Base-by-base conservation (phyloP, 2,113 vertebrate species). In the Osmerus mordax region DNA sequence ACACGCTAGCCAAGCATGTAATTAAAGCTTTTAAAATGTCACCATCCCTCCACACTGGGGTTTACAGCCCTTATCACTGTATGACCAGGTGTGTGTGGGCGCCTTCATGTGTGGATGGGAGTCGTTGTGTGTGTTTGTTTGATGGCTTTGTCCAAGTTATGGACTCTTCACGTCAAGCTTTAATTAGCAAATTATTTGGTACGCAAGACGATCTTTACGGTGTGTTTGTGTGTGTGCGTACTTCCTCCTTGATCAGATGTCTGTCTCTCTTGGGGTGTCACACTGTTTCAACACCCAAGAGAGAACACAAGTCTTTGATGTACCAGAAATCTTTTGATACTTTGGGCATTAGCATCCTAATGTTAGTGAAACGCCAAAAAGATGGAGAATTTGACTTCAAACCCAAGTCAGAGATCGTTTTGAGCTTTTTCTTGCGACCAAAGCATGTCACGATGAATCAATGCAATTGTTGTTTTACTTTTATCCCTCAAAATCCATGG, bases 21-120 rank as follows among this genome's bases (percentile, higher is more conserved):
- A 92, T 92, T 92, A 90, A 91, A 92, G 86, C 83, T 83, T 89
- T 87, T 87, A 89, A 90, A 91, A 89, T 85, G 87, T 87, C 87
- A 89, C 79, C 86, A 67, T 75, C 79, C 81, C 76, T 83, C 83
- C 69, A 72, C 58, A 80, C 79, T 72, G 73, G 82, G 80, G 82
- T 88, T 88, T 87, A 86, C 88, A 77, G 64, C 55, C 80, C 82
- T 89, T 88, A 87, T 88, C 81, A 16, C 74, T 36, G 72, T 72
- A 56, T 72, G 78, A 78, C 79, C 86, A 83, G 80, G 75, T 85
- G 83, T 76, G 61, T 61, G 15, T 63, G 19, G 9, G 18, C 23
- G 41, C 14, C 12, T 52, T n/a, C 18, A 14, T 66, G 64, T 65
- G 29, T n/a, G 4, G 52, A 54, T 71, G 56, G 53, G 47, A 25